phyloP scores from a whole-genome alignment of 2,113 vertebrate species.

The Clarias magur region DNA sequence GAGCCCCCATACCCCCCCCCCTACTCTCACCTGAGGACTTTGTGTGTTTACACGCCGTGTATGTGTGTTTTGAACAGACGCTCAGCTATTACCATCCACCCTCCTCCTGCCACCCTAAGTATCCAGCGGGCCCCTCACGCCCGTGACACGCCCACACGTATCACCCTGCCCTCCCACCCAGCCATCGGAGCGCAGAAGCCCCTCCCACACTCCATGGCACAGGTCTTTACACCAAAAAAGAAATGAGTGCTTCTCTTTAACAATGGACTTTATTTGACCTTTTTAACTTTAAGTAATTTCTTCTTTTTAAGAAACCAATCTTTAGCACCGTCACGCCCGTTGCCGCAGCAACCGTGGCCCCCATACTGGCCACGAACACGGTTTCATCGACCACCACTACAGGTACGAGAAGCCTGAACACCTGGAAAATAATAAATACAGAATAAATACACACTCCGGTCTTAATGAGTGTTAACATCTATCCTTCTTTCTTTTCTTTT shows the following conservation, averaged over 20 bases:
- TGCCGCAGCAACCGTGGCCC: slow-evolving; percentile 94
- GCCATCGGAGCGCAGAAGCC: slow-evolving; percentile 86
- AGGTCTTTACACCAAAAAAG: slow-evolving; percentile 71
- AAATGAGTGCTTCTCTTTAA: not conserved
- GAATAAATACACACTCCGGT: not conserved
- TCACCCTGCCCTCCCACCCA: slow-evolving; percentile 90
- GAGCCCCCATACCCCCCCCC: not conserved
- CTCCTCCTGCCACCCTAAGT: slow-evolving; percentile 83
- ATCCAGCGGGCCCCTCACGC: slow-evolving; percentile 88
- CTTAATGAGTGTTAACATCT: not conserved
- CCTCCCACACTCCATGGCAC: slow-evolving; percentile 90
- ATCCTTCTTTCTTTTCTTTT: not conserved
- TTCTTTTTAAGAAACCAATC: slow-evolving; percentile 83
- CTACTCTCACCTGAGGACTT: not conserved
- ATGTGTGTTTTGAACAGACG: slow-evolving; percentile 67
- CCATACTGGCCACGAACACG: slow-evolving; percentile 93
- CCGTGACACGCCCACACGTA: slow-evolving; percentile 81
- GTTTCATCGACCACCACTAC: slow-evolving; percentile 89
- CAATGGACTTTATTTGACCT: not conserved
- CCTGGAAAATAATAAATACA: no score
- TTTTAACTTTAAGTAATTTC: not conserved
- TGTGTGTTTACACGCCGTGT: not conserved
- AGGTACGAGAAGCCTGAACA: slow-evolving; percentile 64
- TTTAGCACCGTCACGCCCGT: slow-evolving; percentile 94
- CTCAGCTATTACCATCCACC: slow-evolving; percentile 87